Evolutionary conservation across 2,797 vertebrate species (phyloP), one percentile per base, ranked within the genome.

Genomic region (Vireo griseus): DNA sequence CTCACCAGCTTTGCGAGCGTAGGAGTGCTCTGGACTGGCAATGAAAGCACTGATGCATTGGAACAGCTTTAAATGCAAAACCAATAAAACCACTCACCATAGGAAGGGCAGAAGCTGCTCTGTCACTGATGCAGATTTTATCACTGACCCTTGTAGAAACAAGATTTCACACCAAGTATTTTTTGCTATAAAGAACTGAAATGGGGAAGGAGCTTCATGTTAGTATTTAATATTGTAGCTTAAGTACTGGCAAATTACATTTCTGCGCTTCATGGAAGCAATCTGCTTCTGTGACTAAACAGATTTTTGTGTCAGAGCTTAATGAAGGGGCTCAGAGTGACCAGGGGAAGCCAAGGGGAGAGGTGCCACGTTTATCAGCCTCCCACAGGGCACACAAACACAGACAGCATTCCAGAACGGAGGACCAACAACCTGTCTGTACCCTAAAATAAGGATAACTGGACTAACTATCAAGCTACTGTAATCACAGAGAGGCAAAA

Each of bases 251-350:
- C 80, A 95, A 96, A 95, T 90, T 83, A 62, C 72, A 94, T 91
- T 95, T 95, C 75, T 93, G 86, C 1, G 6, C 81, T 89, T 90
- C 35, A 11, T 75, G 73, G 92, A 82, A 87, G 91, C 61, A 94
- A 93, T 92, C 91, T 92, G 91, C 91, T 92, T 65, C 89, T 93
- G 91, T 92, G 92, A 93, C 94, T 93, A 80, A 95, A 96, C 79
- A 92, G 89, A 92, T 95, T 94, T 94, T 79, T 86, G 85, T 77
- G 75, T 88, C 76, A 83, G 72, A 92, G 75, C 91, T 74, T 92
- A 93, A 87, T 73, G 81, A 77, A 15, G 6, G 72, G 68, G 72
- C 84, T 91, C 68, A 47, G 45, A 83, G 78, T 85, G 84, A 89
- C 92, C 52, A 10, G 51, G 57, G 45, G 47, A 84, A 83, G 88